These are phyloP conservation scores for Orchestia grillus DNA, from an alignment of 1,140 invertebrate genomes.

Conservation along the genomic window DNA sequence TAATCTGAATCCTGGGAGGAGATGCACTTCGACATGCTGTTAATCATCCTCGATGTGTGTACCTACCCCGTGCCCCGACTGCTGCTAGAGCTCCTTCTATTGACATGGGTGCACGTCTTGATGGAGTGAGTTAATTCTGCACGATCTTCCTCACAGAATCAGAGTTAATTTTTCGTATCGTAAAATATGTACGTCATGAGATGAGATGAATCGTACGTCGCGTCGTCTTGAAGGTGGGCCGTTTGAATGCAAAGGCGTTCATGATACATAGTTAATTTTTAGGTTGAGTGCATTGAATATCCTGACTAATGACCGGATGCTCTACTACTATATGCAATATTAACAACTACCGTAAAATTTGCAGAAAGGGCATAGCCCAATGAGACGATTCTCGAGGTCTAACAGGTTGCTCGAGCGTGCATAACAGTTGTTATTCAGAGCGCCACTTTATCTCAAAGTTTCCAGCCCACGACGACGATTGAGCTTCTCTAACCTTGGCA, in stretches of 20 bases:
- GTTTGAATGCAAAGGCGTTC: background rate
- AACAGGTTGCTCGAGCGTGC: background rate
- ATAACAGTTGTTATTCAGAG: background rate
- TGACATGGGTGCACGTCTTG: background rate
- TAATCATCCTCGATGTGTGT: too few species aligned
- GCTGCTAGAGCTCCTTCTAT: background rate
- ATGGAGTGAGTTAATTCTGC: background rate
- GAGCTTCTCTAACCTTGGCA: background rate
- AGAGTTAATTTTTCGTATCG: background rate
- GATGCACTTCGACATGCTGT: too few species aligned
- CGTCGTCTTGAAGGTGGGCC: background rate
- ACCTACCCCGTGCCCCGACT: too few species aligned
- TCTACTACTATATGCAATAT: background rate
- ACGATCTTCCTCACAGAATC: background rate
- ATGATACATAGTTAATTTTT: background rate
- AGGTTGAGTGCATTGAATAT: background rate
- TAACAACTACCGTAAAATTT: background rate
- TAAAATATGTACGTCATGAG: background rate
- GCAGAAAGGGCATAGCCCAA: background rate
- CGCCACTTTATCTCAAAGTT: background rate
- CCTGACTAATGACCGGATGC: too few species aligned
- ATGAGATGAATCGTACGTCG: background rate
- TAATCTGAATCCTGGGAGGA: too few species aligned
- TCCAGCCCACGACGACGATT: background rate
- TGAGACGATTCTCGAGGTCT: background rate